Conservation (phyloP, 2,888 invertebrate species). For the Epiblema foenella region DNA sequence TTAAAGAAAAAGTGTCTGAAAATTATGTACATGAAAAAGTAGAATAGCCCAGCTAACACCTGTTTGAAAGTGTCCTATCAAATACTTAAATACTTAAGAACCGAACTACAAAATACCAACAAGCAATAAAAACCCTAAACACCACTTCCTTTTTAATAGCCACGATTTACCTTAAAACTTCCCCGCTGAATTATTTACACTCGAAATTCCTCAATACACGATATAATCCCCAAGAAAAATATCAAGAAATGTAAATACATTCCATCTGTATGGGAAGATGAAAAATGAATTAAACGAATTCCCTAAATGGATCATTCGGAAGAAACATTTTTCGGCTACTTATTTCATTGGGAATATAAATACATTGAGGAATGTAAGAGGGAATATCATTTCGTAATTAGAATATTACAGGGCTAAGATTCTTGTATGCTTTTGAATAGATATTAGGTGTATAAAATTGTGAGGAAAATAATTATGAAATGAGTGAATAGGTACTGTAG, state of each 20-base stretch:
- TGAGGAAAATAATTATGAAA: not conserved
- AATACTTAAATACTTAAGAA: slow-evolving; percentile 23
- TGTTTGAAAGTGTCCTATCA: slow-evolving; percentile 1
- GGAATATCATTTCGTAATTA: slow-evolving; percentile 20
- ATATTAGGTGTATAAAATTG: not conserved
- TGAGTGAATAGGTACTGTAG: not conserved
- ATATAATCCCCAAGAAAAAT: slow-evolving; percentile 27
- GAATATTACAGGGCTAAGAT: slow-evolving; percentile 24
- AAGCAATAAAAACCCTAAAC: slow-evolving; percentile 10
- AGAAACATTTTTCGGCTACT: slow-evolving; percentile 37
- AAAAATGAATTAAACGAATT: slow-evolving; percentile 39
- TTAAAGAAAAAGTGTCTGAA: no score
- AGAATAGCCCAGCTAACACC: not conserved
- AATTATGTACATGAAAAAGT: no score
- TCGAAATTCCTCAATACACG: slow-evolving; percentile 22
- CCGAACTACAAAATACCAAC: slow-evolving; percentile 17
- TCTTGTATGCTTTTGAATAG: not conserved
- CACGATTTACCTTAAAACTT: slow-evolving; percentile 11
- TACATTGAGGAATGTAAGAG: slow-evolving; percentile 19
- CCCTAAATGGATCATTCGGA: slow-evolving; percentile 25
- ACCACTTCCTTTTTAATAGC: not conserved
- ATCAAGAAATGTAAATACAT: slow-evolving; percentile 38
- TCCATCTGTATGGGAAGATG: slow-evolving; percentile 23
- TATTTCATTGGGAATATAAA: slow-evolving; percentile 33
- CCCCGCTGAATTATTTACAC: slow-evolving; percentile 11